Conservation (phyloP, 2,797 vertebrate genomes). For the Galago senegalensis region DNA sequence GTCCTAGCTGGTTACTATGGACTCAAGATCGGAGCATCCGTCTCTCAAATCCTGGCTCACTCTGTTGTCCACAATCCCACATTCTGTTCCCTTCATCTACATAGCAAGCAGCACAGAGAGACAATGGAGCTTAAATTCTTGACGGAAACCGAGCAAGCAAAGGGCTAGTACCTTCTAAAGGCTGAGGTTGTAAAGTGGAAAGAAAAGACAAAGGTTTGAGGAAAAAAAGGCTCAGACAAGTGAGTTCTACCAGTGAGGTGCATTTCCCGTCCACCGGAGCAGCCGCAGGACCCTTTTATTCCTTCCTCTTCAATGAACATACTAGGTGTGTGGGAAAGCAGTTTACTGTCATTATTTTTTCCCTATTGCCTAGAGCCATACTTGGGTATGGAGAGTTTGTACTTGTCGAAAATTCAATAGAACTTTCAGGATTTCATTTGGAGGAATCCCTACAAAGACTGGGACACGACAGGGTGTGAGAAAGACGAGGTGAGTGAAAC, state of each 20-base stretch:
- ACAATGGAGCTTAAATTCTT: background rate
- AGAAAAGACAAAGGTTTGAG: background rate
- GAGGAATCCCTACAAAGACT: constrained; percentile 37
- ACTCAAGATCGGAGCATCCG: background rate
- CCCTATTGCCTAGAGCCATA: constrained; percentile 57
- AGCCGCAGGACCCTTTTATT: background rate
- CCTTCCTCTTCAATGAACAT: background rate
- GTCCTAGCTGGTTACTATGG: background rate
- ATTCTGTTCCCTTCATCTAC: background rate
- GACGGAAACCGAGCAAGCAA: background rate
- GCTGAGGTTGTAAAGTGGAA: background rate
- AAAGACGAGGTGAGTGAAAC: constrained; percentile 4
- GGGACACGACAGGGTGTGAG: background rate
- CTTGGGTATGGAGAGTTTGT: constrained; percentile 44
- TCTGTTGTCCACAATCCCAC: background rate
- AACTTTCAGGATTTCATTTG: constrained; percentile 70
- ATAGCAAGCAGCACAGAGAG: background rate
- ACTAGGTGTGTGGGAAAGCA: constrained; percentile 22
- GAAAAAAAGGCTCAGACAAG: background rate
- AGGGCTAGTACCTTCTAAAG: background rate
- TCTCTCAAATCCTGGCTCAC: background rate
- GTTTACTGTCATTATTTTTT: constrained; percentile 60
- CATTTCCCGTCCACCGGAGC: background rate
- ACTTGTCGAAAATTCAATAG: constrained; percentile 66
- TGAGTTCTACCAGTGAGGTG: background rate